Base-by-base conservation (phyloP, 2,888 invertebrate species). In the Zhuqinia jingwanae region DNA sequence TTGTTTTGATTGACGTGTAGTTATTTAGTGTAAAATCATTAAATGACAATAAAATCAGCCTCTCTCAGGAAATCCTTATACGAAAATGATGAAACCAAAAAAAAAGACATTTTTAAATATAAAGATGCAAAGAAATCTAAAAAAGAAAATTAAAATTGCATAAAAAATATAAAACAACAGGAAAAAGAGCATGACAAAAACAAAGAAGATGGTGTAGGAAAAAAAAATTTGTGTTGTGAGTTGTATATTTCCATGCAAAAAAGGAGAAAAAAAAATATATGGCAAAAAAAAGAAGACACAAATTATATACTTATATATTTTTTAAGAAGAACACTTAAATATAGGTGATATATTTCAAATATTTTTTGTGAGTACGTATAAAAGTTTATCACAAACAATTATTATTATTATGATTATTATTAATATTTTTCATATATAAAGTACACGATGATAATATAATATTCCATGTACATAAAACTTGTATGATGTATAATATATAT, bases 311-410 rank as follows among this genome's bases (percentile, higher is more conserved):
- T n/a, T 30, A n/a, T 36, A 15, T 30, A 13, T 75, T 75, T 50
- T 60, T 25, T 17, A 75, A 30, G 36, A 76, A 17, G 5, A 56
- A 25, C 30, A 53, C 45, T 75, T 30, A 53, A 75, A 75, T 53
- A 8, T 36, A 65, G 36, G 17, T 50, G 2, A 75, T 83, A 53
- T 76, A 83, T 76, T 83, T 77, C 83, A 83, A 65, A 50, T 75
- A 75, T 75, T 75, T 75, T 36, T 36, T 36, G 36, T 70, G 79
- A 81, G 68, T 85, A 85, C 77, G 84, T 85, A 85, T 78, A 85
- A 85, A 85, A 85, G 47, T 85, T 68, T 85, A 85, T 85, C 84
- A 85, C 84, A 85, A 84, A 85, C 47, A 85, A 68, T 76, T 25
- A 78, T 79, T 60, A 58, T n/a, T 36, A 13, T 65, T 30, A 50